Evolutionary conservation across 2,113 vertebrate genomes (phyloP), one percentile per base, ranked within the genome.

Genomic region (Balaenoptera acutorostrata): DNA sequence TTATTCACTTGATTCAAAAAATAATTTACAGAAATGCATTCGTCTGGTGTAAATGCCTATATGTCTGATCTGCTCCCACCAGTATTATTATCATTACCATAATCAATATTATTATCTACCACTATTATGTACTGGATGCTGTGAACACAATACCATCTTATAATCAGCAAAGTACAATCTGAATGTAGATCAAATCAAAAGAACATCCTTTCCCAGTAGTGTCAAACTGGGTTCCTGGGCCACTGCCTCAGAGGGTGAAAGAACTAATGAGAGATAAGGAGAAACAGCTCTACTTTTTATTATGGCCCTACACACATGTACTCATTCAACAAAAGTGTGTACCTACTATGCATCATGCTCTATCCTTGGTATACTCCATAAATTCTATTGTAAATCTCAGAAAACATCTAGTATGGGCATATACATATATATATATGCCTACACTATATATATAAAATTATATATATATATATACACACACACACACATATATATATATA

Each of bases 401-500:
- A 27, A 94, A 96, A 84, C 39, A 64, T 23, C 41, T 75, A 33
- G 14, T 15, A 10, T 57, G 57, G 33, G n/a, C 57, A 74, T 59
- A 25, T 63, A 52, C 14, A 52, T 52, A 52, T 52, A 52, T 52
- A 52, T 52, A 52, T 17, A 52, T 17, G 15, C 15, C 52, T 52
- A 5, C 5, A 52, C 52, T 52, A 15, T 52, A 15, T 52, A 52
- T 52, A 18, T 52, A 14, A 15, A 52, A 14, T 49, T 49, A 2
- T 57, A 27, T 91, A 44, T 59, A 57, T 41, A 64, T 31, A 17
- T 46, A 36, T 2, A 36, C 36, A 36, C 36, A 36, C 36, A 36
- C 36, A 36, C 36, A 36, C 36, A 36, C 0, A 52, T 1, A 52
- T 0, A 49, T 1, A 49, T 0, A 49, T 0, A 52, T 0, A 17